Evolutionary conservation across 2,888 invertebrate species (phyloP), one percentile per base, ranked within the genome.

Genomic region (Craniophora ligustri): DNA sequence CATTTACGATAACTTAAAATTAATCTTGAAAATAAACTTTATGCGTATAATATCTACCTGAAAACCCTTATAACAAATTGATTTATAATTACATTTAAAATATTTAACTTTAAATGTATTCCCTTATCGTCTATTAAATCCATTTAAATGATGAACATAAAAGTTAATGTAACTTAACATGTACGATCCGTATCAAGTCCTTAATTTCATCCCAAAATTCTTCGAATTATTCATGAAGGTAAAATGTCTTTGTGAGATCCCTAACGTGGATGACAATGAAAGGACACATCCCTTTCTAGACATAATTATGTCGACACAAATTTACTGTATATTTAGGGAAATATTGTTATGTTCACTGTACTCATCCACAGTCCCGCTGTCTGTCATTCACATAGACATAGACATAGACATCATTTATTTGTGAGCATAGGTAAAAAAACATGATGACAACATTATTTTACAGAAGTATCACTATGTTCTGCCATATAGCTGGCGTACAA

Each of bases 221-320:
- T 38, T 18, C 2, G 5, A 32, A 45, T 54, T 5, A 26, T 38
- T 58, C 0, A 1, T 1, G n/a, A n/a, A n/a, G n/a, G 35, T 46
- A 2, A 15, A 46, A 40, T 23, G n/a, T 23, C n/a, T 21, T 42
- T 8, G 5, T 28, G 5, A 15, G 3, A 18, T 28, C 18, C 1
- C 13, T 38, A 19, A 18, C 11, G 3, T n/a, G 18, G 30, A 13
- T n/a, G 6, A 16, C 10, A 42, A 13, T 19, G 4, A 42, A 13
- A 2, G 8, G 3, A n/a, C n/a, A n/a, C n/a, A n/a, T 14, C 21
- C 19, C 10, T 36, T 28, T 28, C 5, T n/a, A 28, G 19, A 13
- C n/a, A 31, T 13, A 31, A 44, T 13, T 57, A 46, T 21, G 10
- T 15, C 5, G 41, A 31, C 7, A 40, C 14, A 28, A 39, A 44